These are phyloP conservation scores for Leptonema lineaticorne DNA, from an alignment of 1,140 invertebrate species.

Conservation along the genomic window DNA sequence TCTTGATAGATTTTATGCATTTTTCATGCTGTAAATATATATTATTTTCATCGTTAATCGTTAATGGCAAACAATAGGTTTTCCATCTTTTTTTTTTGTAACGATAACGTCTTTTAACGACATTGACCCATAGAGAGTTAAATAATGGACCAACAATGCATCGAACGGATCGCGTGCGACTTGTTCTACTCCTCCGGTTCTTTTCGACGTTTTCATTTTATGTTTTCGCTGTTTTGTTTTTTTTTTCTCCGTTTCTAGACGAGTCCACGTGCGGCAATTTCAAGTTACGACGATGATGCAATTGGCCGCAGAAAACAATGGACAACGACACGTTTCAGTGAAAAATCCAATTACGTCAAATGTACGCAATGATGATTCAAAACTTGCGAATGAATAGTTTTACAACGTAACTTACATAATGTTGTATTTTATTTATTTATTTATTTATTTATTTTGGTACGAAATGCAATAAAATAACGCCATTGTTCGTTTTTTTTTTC, in stretches of 20 bases:
- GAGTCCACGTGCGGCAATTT: too few species aligned
- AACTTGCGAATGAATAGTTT: too few species aligned
- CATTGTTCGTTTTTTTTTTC: too few species aligned
- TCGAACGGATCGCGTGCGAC: not conserved
- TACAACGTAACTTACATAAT: too few species aligned
- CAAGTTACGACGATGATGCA: not conserved
- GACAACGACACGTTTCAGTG: not conserved
- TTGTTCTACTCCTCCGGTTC: not conserved
- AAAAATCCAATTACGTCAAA: not conserved
- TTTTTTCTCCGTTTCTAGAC: not conserved
- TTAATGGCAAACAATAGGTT: conserved; percentile 7
- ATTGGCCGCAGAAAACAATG: not conserved
- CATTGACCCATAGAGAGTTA: conserved; percentile 4
- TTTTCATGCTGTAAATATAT: too few species aligned
- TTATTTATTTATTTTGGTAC: too few species aligned
- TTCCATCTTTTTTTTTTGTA: too few species aligned
- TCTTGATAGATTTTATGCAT: too few species aligned
- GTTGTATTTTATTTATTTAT: too few species aligned
- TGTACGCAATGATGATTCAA: too few species aligned
- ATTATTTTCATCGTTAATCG: not conserved
- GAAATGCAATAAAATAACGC: too few species aligned
- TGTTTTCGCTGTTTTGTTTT: not conserved
- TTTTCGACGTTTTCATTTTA: too few species aligned
- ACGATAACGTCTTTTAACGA: not conserved
- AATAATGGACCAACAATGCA: not conserved